phyloP scores from a whole-genome alignment of 1,140 invertebrate species.

The Ceratina japonica region DNA sequence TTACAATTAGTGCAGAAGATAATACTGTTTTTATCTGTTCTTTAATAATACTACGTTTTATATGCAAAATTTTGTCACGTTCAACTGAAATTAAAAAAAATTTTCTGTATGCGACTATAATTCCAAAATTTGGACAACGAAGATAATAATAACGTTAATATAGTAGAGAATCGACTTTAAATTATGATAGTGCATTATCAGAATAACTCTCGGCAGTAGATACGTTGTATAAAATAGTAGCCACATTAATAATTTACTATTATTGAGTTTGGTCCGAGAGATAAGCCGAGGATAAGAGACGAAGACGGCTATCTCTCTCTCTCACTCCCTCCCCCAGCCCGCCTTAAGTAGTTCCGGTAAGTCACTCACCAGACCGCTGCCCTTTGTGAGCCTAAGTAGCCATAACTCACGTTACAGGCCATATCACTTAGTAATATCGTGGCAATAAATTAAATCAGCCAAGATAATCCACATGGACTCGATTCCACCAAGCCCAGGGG shows the following conservation, averaged over 20 bases:
- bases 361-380: conserved; percentile 45
- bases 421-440: conserved; percentile 73
- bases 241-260: conserved; percentile 29
- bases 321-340: conserved; percentile 17
- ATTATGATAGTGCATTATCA: too few species aligned
- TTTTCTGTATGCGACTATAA: too few species aligned
- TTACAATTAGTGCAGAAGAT: too few species aligned
- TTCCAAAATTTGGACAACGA: too few species aligned
- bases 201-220: too few species aligned
- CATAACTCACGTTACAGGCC: conserved; percentile 64
- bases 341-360: conserved; percentile 61
- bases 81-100: too few species aligned
- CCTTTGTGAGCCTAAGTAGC: conserved; percentile 67
- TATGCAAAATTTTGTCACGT: too few species aligned
- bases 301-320: too few species aligned
- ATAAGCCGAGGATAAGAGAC: conserved; percentile 57
- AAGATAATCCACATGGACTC: conserved; percentile 76
- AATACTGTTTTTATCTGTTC: too few species aligned
- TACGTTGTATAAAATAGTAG: neutral
- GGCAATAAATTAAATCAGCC: conserved; percentile 77
- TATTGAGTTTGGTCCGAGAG: conserved; percentile 36
- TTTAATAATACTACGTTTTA: too few species aligned
- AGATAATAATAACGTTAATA: too few species aligned
- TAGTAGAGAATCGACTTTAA: too few species aligned
- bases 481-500: conserved; percentile 55